Evolutionary conservation across 2,888 invertebrate genomes (phyloP).

Genomic region (Drosophila subquinaria): DNA sequence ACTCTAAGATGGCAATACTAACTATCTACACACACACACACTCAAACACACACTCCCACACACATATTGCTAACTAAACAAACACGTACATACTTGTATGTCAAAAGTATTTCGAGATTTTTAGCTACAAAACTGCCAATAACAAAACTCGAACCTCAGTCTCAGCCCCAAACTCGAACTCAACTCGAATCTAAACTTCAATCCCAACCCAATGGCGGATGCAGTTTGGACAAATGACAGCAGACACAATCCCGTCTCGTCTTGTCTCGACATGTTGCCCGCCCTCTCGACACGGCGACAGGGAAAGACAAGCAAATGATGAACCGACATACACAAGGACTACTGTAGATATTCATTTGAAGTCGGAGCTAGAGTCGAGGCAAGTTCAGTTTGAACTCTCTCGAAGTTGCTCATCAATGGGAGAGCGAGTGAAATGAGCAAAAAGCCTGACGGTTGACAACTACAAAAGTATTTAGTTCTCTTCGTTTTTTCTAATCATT

Average conservation of each 20-base stretch:
- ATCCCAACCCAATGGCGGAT: conserved; percentile 60
- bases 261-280: conserved; percentile 11
- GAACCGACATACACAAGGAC: conserved; percentile 59
- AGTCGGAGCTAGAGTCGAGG: conserved; percentile 25
- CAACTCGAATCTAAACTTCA: not conserved
- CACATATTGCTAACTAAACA: conserved; percentile 54
- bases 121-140: conserved; percentile 79
- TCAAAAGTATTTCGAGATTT: conserved; percentile 81
- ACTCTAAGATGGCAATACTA: conserved; percentile 72
- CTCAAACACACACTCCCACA: conserved; percentile 21
- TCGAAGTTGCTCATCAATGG: conserved; percentile 62
- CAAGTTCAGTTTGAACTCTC: conserved; percentile 49
- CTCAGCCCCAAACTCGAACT: not conserved
- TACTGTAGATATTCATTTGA: conserved; percentile 46
- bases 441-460: conserved; percentile 65
- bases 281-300: conserved; percentile 44
- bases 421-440: conserved; percentile 71
- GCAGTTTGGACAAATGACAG: conserved; percentile 77
- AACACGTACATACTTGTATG: conserved; percentile 71
- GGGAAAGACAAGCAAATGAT: conserved; percentile 67
- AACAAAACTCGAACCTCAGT: conserved; percentile 44
- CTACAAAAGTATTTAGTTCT: conserved; percentile 47
- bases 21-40: conserved; percentile 34
- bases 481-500: not conserved
- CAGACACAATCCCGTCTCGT: conserved; percentile 47